Evolutionary conservation across 2,797 vertebrate genomes (phyloP).

Genomic region (Phrynocephalus guinanensis): DNA sequence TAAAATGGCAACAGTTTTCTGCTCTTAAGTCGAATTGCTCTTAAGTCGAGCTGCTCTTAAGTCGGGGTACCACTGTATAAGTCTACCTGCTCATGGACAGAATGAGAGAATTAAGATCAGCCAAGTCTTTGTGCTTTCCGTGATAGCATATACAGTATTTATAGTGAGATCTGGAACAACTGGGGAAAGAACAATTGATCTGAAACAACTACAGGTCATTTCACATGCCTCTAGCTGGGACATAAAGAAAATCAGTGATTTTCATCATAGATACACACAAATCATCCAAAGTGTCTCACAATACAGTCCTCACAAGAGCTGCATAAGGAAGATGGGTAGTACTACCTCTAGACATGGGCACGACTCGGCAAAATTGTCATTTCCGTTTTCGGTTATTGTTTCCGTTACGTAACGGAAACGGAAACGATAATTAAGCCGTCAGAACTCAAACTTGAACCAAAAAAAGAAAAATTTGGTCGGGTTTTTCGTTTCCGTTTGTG

Average conservation of each 20-base stretch:
- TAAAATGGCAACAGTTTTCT: no score
- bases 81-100: neutral
- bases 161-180: neutral
- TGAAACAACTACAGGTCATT: neutral
- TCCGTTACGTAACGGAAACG: no score
- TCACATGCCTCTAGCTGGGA: neutral
- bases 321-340: neutral
- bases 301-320: neutral
- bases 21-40: no score
- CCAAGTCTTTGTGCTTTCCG: neutral
- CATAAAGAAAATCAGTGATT: neutral
- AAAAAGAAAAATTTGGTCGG: no score
- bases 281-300: neutral
- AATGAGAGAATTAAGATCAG: neutral
- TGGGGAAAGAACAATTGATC: neutral
- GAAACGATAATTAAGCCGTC: no score
- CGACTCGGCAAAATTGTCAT: no score
- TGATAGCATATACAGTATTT: neutral
- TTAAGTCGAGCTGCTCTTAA: no score
- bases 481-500: no score
- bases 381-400: no score
- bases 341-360: neutral
- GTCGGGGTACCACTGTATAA: neutral
- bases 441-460: no score
- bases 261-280: neutral